A percentile compares a stretch with the other conserved stretches of the same genome.
phyloP scores from a whole-genome alignment of 2,888 invertebrate genomes.

The Brachypalpus laphriformis region DNA sequence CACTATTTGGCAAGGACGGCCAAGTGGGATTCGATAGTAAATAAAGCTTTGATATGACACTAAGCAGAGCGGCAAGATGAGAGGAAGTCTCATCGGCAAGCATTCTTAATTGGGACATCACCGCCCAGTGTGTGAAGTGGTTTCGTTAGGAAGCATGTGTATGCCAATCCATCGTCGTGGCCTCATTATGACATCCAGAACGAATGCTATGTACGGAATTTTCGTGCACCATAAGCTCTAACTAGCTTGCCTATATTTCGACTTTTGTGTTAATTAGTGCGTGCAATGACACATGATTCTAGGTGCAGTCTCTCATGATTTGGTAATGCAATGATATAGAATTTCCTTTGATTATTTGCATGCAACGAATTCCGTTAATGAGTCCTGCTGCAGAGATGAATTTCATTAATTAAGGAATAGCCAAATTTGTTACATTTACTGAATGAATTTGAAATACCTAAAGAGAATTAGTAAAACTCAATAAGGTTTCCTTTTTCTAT shows the following conservation, averaged over 20 bases:
- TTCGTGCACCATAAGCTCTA: not conserved
- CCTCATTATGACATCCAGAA: conserved; percentile 27
- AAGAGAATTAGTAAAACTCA: not conserved
- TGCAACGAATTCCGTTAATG: conserved; percentile 4
- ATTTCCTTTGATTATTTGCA: conserved; percentile 13
- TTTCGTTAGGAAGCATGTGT: conserved; percentile 5
- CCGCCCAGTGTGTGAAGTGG: not conserved
- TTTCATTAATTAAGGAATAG: conserved; percentile 11
- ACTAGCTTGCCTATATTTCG: not conserved
- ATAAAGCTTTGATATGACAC: conserved; percentile 19
- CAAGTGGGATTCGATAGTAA: conserved; percentile 9
- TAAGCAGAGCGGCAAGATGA: not conserved
- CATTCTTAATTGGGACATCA: conserved; percentile 36
- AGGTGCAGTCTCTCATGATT: not conserved
- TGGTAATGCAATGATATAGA: conserved; percentile 5
- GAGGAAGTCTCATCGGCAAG: conserved; percentile 1
- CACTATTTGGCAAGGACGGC: conserved; percentile 22
- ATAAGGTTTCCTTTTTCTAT: too few species aligned
- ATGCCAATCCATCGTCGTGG: conserved; percentile 8
- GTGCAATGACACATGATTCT: not conserved
- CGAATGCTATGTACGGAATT: conserved; percentile 1
- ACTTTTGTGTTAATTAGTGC: not conserved
- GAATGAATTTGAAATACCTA: conserved; percentile 3
- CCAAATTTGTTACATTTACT: not conserved
- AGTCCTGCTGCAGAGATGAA: conserved; percentile 4